Evolutionary conservation across 2,113 vertebrate species (phyloP).

Genomic region (human (Homo sapiens)): GRCh38 chr11:68683501-68684000

Average conservation of each 20-base stretch:
- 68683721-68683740: not conserved
- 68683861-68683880: not conserved
- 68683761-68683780: accelerated
- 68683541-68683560: not conserved
- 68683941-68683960: constrained; percentile 61
- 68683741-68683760: not conserved
- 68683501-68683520: not conserved
- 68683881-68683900: not conserved
- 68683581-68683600: no score
- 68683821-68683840: no score
- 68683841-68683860: accelerated
- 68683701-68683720: not conserved
- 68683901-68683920: not conserved
- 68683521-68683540: not conserved
- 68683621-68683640: not conserved
- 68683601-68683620: not conserved
- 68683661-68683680: not conserved
- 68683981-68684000: not conserved
- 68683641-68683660: not conserved
- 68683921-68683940: accelerated
- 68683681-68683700: not conserved
- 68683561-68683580: accelerated
- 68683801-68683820: not conserved
- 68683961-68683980: not conserved
- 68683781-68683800: not conserved